A percentile compares a stretch with the other conserved stretches of the same genome.
Evolutionary conservation across 2,113 vertebrate genomes (phyloP).

Genomic region (Corydoras sp.): DNA sequence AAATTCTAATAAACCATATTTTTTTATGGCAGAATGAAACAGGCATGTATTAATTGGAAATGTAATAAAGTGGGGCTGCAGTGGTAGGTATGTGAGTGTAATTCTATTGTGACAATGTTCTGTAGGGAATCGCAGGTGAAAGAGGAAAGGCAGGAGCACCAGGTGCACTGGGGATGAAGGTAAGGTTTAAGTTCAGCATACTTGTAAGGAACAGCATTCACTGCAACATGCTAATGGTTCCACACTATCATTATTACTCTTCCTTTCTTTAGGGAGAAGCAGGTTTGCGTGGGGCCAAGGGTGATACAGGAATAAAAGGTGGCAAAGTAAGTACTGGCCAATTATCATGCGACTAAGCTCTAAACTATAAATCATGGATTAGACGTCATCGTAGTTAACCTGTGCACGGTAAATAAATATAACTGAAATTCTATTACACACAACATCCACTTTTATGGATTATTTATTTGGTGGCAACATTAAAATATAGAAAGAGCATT

Average conservation of each 20-base stretch:
- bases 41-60: no score
- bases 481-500: no score
- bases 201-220: no score
- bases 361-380: background rate
- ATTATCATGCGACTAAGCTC: background rate
- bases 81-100: conserved; percentile 65
- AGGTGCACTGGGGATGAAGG: background rate
- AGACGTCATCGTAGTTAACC: background rate
- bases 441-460: no score
- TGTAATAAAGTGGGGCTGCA: no score
- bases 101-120: no score
- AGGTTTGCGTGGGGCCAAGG: conserved; percentile 54
- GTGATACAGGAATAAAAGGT: conserved; percentile 54
- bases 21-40: no score
- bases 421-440: no score
- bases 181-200: background rate
- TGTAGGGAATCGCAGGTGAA: background rate
- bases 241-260: background rate
- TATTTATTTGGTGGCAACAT: no score
- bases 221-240: no score
- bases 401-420: no score
- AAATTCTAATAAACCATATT: no score
- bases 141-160: background rate
- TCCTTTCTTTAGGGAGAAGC: conserved; percentile 22
- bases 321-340: conserved; percentile 45